Conservation (phyloP, 2,797 vertebrate genomes). For the Malurus splendens region DNA sequence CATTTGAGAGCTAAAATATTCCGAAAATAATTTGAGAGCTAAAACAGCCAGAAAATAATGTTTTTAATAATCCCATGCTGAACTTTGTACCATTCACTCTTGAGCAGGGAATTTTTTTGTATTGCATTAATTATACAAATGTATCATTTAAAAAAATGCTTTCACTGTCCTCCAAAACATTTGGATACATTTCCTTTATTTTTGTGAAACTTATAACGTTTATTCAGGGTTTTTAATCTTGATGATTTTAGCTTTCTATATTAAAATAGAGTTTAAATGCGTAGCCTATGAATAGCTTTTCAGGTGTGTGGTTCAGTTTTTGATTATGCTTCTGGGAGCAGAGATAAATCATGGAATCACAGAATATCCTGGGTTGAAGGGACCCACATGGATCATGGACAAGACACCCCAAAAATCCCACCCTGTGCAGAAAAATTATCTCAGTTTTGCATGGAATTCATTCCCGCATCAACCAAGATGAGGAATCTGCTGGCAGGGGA, state of each 20-base stretch:
- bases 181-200: background rate
- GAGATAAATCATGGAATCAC: background rate
- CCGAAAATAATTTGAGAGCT: background rate
- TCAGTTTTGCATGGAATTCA: background rate
- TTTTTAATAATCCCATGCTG: background rate
- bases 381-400: no score
- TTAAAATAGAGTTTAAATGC: background rate
- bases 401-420: background rate
- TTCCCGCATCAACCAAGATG: background rate
- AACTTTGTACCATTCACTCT: background rate
- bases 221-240: background rate
- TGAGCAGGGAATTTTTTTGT: background rate
- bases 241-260: background rate
- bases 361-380: background rate
- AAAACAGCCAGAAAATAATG: background rate
- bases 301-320: background rate
- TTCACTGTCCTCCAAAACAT: background rate
- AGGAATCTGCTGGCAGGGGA: background rate
- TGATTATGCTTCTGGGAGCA: background rate
- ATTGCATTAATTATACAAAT: conserved; percentile 32
- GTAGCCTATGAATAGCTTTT: background rate
- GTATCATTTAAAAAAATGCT: background rate
- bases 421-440: no score
- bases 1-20: background rate
- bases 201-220: background rate